phyloP scores from a whole-genome alignment of 1,140 invertebrate genomes.

The Ridgeia piscesae region DNA sequence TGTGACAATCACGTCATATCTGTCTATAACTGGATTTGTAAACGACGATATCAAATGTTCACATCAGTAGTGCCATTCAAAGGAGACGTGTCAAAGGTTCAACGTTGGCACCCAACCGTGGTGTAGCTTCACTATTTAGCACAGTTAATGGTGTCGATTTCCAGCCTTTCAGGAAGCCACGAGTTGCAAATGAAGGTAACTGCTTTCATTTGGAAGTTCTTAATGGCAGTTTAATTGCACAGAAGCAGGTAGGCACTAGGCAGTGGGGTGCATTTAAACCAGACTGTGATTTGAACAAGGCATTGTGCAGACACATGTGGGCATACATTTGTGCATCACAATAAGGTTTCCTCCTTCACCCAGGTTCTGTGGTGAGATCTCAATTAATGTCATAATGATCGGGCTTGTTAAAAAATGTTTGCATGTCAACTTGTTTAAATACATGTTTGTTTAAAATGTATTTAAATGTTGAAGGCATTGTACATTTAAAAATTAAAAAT shows the following conservation, averaged over 20 bases:
- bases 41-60: not conserved
- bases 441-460: not conserved
- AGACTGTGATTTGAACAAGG: not conserved
- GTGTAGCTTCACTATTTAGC: not conserved
- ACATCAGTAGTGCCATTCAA: not conserved
- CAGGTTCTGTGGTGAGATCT: not conserved
- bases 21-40: no score
- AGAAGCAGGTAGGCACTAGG: not conserved
- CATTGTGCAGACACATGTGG: not conserved
- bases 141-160: not conserved
- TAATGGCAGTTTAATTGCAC: conserved; percentile 2
- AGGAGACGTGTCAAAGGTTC: not conserved
- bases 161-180: not conserved
- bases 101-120: not conserved
- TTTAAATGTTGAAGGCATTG: not conserved
- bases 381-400: conserved; percentile 1
- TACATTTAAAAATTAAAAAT: no score
- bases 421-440: not conserved
- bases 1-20: not conserved
- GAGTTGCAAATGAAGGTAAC: not conserved
- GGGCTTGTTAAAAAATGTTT: not conserved
- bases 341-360: not conserved
- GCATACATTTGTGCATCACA: not conserved
- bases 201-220: not conserved
- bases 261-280: no score